Conservation (phyloP, 2,113 vertebrate genomes). For the Shinisaurus crocodilurus region DNA sequence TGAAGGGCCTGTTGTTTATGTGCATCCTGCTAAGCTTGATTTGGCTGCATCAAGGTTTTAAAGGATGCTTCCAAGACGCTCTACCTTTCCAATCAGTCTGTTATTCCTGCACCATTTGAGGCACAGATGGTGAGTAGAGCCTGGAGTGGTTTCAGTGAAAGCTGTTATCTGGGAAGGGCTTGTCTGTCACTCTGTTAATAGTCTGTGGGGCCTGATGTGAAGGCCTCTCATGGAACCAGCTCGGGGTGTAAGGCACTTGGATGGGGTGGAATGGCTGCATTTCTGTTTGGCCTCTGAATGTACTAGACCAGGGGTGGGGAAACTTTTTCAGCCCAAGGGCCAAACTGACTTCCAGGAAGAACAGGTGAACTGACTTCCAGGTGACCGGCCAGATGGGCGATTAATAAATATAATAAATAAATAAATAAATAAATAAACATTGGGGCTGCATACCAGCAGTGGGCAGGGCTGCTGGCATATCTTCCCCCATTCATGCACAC, state of each 20-base stretch:
- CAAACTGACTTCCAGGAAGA: too few relatives aligned
- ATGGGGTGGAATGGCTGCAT: not conserved
- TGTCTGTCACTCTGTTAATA: not conserved
- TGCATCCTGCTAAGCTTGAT: slow-evolving; percentile 71
- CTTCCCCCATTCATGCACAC: too few relatives aligned
- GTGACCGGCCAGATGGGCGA: too few relatives aligned
- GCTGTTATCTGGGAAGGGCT: not conserved
- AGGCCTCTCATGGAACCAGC: not conserved
- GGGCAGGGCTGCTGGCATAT: too few relatives aligned
- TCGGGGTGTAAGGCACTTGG: fast-evolving
- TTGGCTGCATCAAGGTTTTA: slow-evolving; percentile 82
- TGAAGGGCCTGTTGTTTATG: slow-evolving; percentile 80
- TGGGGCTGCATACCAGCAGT: too few relatives aligned
- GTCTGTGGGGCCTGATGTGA: not conserved
- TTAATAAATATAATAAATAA: too few relatives aligned
- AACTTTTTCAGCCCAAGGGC: too few relatives aligned
- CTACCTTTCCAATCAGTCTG: slow-evolving; percentile 80
- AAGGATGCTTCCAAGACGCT: slow-evolving; percentile 74
- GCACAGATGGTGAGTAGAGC: slow-evolving; percentile 79
- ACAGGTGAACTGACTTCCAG: too few relatives aligned
- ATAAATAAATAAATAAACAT: too few relatives aligned
- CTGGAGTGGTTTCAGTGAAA: not conserved
- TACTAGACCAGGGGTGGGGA: too few relatives aligned
- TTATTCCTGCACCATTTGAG: slow-evolving; percentile 79
- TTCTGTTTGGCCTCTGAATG: not conserved